Evolutionary conservation across 1,140 invertebrate genomes (phyloP), one percentile per base, ranked within the genome.

Genomic region (Ostrea denselamellosa): DNA sequence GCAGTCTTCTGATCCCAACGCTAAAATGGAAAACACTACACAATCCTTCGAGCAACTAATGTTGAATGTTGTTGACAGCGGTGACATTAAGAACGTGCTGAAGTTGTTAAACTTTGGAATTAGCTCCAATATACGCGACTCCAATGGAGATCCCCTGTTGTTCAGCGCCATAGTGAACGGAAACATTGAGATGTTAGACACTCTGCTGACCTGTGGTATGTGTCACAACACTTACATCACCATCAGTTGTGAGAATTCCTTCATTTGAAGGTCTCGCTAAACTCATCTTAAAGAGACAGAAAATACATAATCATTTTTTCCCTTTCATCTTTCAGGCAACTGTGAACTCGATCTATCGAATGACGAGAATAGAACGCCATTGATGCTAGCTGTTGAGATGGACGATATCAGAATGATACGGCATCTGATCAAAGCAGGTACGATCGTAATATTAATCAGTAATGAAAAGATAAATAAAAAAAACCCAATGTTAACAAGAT

Each of bases 341-440:
- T 77, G 68, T 34, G 28, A 77, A 14, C 12, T 77, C 8, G 12
- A 77, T 4, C 14, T 28, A 34, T 77, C 68, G 14, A 77, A 25
- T 34, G 12, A 28, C 12, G 68, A 77, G 12, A 14, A 77, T 2
- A 34, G 68, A 34, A 81, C 87, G 17, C 65, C 87, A 0, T n/a
- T 88, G 28, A 85, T 88, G 83, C 71, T 71, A 58, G 87, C 87
- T 5, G 83, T 83, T 4, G 77, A 85, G n/a, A 85, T 88, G 68
- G 87, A 85, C 53, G 87, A 88, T 17, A 54, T 88, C 2, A 28
- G 58, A 54, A 88, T 88, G 17, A 65, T 88, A n/a, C 85, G 85
- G 25, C 53, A 85, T 52, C 83, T 88, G 1, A 28, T 85, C 56
- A 88, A 85, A 85, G 65, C 87, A 81, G 87, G 87, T 88, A 54